Conservation (phyloP, 53 echinoderm and acorn worm genomes). For the Apostichopus leukothele region DNA sequence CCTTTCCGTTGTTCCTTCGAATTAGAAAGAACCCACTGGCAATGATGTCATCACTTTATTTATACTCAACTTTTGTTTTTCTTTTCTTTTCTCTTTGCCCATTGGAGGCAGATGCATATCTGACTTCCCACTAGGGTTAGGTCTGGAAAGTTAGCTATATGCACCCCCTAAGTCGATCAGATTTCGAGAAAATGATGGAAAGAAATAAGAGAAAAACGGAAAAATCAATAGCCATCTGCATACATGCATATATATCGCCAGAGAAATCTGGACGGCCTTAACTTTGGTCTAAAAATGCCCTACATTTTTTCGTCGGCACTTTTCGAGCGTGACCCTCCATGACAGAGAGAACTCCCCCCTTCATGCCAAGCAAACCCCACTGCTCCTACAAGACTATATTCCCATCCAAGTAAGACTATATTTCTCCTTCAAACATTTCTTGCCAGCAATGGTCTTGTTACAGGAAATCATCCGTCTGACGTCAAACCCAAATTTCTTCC, state of each 20-base stretch:
- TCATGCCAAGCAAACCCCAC: background rate
- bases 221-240: constrained; percentile 2
- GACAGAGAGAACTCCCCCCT: background rate
- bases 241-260: background rate
- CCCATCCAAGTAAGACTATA: background rate
- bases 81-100: too few relatives aligned
- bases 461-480: constrained; percentile 25
- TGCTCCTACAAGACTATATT: background rate
- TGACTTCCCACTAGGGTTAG: too few relatives aligned
- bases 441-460: constrained; percentile 33
- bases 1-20: too few relatives aligned
- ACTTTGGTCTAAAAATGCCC: background rate
- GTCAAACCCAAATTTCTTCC: constrained; percentile 9
- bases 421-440: constrained; percentile 2
- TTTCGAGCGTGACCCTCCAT: background rate
- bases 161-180: too few relatives aligned
- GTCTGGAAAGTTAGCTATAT: too few relatives aligned
- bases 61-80: too few relatives aligned
- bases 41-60: too few relatives aligned
- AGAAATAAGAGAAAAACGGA: background rate
- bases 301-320: background rate
- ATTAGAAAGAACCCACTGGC: too few relatives aligned
- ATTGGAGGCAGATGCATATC: too few relatives aligned
- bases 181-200: too few relatives aligned
- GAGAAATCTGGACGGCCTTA: background rate